A percentile compares a stretch with the other conserved stretches of the same genome.
Evolutionary conservation across 2,113 vertebrate species (phyloP).

Genomic region (Rhipidura dahli): DNA sequence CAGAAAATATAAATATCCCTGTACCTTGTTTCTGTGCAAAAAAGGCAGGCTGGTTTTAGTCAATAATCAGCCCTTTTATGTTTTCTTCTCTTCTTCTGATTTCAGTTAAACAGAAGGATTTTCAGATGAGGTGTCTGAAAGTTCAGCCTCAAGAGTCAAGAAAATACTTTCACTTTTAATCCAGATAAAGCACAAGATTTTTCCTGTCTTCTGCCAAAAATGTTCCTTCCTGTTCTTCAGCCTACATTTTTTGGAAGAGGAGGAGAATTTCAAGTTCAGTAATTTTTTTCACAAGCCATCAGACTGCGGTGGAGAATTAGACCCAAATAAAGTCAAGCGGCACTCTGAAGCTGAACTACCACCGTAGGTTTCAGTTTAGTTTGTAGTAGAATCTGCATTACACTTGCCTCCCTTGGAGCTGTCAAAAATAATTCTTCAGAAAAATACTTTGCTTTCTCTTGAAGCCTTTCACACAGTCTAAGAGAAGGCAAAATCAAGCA

Average conservation of each 20-base stretch:
- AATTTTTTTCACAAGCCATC: not conserved
- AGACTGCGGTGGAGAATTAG: not conserved
- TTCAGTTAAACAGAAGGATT: not conserved
- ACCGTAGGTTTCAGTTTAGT: not conserved
- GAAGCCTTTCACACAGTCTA: not conserved
- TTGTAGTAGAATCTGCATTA: not conserved
- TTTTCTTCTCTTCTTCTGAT: not conserved
- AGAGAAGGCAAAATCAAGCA: not conserved
- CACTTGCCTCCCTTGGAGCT: not conserved
- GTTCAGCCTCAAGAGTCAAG: not conserved
- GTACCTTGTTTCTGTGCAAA: slow-evolving; percentile 51
- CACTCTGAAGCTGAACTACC: not conserved
- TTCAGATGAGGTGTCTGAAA: not conserved
- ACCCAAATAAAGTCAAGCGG: not conserved
- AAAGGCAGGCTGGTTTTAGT: not conserved
- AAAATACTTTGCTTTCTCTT: not conserved
- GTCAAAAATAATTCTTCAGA: slow-evolving; percentile 11
- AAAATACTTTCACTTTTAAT: not conserved
- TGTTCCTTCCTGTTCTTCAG: not conserved
- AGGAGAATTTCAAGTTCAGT: not conserved
- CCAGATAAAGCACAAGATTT: not conserved
- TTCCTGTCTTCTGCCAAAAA: not conserved
- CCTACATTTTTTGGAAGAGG: not conserved
- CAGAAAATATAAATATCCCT: slow-evolving; percentile 53
- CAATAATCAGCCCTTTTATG: not conserved